These are phyloP conservation scores for Amphiduros pacificus DNA, from an alignment of 2,888 invertebrate species.

Conservation along the genomic window DNA sequence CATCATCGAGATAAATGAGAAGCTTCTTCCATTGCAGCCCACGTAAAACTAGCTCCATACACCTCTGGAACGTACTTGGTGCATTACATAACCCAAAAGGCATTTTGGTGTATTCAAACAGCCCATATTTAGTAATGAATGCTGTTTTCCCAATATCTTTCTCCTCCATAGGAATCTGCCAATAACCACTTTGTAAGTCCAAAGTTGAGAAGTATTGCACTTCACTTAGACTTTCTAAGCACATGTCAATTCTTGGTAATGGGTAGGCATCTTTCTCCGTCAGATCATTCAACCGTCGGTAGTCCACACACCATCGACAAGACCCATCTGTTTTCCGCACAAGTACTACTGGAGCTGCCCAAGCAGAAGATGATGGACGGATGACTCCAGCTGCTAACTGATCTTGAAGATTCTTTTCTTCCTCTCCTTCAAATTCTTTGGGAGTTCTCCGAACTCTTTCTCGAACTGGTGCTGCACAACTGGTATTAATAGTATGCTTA, in stretches of 20 bases:
- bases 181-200: conserved; percentile 1
- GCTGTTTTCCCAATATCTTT: not conserved
- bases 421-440: not conserved
- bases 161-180: conserved; percentile 4
- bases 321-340: not conserved
- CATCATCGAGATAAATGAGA: not conserved
- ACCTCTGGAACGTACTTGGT: not conserved
- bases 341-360: not conserved
- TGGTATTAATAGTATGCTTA: not conserved
- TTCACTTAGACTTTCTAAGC: not conserved
- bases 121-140: not conserved
- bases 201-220: not conserved
- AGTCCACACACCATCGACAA: not conserved
- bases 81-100: not conserved
- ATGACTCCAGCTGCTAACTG: not conserved
- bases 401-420: not conserved
- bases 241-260: not conserved
- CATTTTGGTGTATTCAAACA: not conserved
- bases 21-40: not conserved
- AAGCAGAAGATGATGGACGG: not conserved
- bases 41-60: not conserved
- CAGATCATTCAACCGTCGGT: not conserved
- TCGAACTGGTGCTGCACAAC: not conserved
- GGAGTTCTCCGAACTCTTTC: not conserved
- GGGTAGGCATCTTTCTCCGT: not conserved